Evolutionary conservation across 2,113 vertebrate genomes (phyloP).

Genomic region (Corythaixoides concolor): DNA sequence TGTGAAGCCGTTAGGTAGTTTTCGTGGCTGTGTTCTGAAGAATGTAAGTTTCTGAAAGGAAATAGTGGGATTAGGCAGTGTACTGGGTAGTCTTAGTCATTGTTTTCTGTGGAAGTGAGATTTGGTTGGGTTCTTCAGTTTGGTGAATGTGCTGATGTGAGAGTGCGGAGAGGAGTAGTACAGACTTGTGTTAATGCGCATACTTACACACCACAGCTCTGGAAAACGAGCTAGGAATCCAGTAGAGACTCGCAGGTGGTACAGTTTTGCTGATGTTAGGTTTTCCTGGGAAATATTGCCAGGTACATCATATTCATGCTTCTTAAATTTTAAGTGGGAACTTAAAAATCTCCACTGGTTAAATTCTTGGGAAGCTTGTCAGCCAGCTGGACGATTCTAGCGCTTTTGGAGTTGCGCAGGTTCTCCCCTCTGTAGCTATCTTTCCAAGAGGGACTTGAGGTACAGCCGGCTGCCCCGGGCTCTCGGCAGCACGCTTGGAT

Average conservation of each 20-base stretch:
- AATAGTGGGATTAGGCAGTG: not conserved
- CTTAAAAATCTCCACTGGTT: not conserved
- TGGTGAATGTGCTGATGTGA: not conserved
- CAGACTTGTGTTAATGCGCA: not conserved
- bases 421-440: not conserved
- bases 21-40: not conserved
- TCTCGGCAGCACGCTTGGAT: not conserved
- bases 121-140: not conserved
- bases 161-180: not conserved
- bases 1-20: not conserved
- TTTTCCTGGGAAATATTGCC: not conserved
- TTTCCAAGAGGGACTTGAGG: not conserved
- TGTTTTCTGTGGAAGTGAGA: not conserved
- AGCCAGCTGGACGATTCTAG: not conserved
- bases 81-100: not conserved
- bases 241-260: not conserved
- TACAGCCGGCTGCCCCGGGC: not conserved
- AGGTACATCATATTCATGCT: not conserved
- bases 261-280: not conserved
- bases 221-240: not conserved
- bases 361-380: not conserved
- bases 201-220: not conserved
- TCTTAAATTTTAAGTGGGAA: not conserved
- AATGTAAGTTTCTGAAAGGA: not conserved
- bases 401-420: too few relatives aligned